A percentile compares a stretch with the other conserved stretches of the same genome.
phyloP scores from a whole-genome alignment of 2,797 vertebrate species.

The Anguilla anguilla region DNA sequence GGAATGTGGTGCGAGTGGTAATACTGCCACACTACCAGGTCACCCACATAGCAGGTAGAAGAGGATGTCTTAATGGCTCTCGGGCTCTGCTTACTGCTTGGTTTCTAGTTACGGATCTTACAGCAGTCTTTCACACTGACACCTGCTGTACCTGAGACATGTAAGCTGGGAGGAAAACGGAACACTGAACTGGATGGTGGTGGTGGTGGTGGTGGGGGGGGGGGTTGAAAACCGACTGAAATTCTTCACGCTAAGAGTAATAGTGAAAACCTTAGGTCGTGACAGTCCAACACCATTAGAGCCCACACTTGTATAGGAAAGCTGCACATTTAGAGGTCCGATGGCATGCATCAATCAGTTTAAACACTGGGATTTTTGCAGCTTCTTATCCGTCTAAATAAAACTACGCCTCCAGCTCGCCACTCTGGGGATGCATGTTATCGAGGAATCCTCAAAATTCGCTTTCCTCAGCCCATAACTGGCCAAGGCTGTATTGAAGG shows the following conservation, averaged over 20 bases:
- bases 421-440: constrained; percentile 39
- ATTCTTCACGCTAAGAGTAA: constrained; percentile 51
- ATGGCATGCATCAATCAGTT: constrained; percentile 56
- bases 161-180: not conserved
- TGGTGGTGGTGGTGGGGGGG: constrained; percentile 31
- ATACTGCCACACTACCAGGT: constrained; percentile 71
- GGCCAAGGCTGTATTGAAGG: not conserved
- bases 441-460: constrained; percentile 40
- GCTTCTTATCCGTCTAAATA: constrained; percentile 54
- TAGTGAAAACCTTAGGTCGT: constrained; percentile 50
- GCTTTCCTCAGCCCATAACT: constrained; percentile 37
- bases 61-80: constrained; percentile 50
- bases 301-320: constrained; percentile 54
- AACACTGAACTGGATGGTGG: not conserved
- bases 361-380: constrained; percentile 42
- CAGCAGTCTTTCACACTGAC: not conserved
- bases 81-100: not conserved
- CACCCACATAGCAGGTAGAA: constrained; percentile 62
- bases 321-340: constrained; percentile 47
- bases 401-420: constrained; percentile 42
- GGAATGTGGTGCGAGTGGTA: constrained; percentile 63
- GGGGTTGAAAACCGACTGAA: constrained; percentile 47
- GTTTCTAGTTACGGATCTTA: constrained; percentile 12
- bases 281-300: constrained; percentile 58
- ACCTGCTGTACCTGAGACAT: not conserved